Conservation (phyloP, 2,113 vertebrate genomes). For the Mirza zaza region DNA sequence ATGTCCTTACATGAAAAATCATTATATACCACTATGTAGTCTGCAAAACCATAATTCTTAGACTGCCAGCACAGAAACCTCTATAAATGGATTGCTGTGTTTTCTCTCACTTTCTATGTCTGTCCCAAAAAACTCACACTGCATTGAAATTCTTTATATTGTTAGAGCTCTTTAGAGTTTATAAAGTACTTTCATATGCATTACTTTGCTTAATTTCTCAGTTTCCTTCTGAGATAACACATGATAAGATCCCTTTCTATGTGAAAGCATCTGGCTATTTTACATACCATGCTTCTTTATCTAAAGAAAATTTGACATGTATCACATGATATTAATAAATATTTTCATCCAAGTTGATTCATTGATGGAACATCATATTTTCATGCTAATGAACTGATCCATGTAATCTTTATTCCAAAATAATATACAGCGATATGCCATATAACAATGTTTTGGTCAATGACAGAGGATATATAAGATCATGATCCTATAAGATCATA, state of each 20-base stretch:
- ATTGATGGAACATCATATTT: not conserved
- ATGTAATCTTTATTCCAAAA: not conserved
- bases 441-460: not conserved
- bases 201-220: not conserved
- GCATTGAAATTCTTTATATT: not conserved
- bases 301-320: not conserved
- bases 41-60: not conserved
- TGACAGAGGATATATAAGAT: not conserved
- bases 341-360: not conserved
- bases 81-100: not conserved
- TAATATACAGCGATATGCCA: not conserved
- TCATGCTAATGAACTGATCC: not conserved
- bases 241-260: not conserved
- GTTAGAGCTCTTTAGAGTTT: not conserved
- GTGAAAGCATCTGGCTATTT: not conserved
- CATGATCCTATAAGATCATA: not conserved
- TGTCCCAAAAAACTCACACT: not conserved
- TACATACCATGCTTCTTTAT: not conserved
- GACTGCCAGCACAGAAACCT: not conserved
- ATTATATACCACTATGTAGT: constrained; percentile 3
- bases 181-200: not conserved
- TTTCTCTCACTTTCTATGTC: not conserved
- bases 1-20: constrained; percentile 21
- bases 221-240: not conserved
- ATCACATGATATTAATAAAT: not conserved